phyloP scores from a whole-genome alignment of 2,113 vertebrate genomes.

The Anser cygnoides region DNA sequence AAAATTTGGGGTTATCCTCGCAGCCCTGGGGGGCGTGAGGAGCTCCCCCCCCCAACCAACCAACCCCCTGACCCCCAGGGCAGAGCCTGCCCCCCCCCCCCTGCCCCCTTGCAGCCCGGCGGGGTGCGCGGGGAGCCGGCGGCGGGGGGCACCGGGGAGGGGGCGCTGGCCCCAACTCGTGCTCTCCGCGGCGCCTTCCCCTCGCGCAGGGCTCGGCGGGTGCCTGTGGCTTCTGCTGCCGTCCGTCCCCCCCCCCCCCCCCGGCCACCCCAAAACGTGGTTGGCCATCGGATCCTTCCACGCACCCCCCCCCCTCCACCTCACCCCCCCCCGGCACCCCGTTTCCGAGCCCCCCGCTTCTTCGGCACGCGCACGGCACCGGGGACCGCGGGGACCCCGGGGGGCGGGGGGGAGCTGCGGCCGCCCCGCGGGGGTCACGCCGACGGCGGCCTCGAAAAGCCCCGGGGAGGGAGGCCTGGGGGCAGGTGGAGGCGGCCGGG shows the following conservation, averaged over 20 bases:
- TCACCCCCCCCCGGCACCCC: no score
- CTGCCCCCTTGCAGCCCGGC: not conserved
- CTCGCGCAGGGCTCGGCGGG: no score
- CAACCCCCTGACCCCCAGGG: not conserved
- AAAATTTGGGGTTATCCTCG: constrained; percentile 1
- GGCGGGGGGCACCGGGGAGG: not conserved
- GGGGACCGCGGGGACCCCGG: not conserved
- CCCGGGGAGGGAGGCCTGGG: not conserved
- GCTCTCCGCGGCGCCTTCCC: no score
- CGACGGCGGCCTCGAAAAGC: not conserved
- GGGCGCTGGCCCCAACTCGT: not conserved
- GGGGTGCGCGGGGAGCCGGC: not conserved
- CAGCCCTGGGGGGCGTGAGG: not conserved
- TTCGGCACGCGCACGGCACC: no score
- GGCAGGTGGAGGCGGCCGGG: constrained; percentile 16
- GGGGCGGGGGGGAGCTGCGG: not conserved
- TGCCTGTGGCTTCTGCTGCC: no score
- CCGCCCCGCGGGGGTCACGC: not conserved
- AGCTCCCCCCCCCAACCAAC: not conserved
- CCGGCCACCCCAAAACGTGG: no score
- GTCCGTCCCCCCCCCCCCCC: no score
- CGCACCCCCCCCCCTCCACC: no score
- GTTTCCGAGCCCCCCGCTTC: no score
- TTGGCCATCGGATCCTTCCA: no score
- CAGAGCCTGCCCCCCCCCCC: not conserved